These are phyloP conservation scores for Crotophaga sulcirostris DNA, from an alignment of 2,113 vertebrate genomes.

Conservation along the genomic window DNA sequence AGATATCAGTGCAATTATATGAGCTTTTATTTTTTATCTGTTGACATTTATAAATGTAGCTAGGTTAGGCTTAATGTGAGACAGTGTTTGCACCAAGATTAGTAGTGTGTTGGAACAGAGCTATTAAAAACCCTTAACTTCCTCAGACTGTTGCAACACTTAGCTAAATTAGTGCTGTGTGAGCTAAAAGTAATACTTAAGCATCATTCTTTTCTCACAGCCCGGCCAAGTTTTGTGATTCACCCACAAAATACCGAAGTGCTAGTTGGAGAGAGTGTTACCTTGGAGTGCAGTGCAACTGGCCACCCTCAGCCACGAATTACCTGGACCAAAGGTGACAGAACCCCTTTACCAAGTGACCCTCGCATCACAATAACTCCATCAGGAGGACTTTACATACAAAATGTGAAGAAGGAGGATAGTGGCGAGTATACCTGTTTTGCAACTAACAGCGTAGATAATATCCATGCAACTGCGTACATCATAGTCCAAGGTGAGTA, in stretches of 20 bases:
- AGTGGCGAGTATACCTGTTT: conserved; percentile 94
- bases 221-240: conserved; percentile 94
- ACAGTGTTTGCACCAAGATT: background rate
- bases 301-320: conserved; percentile 91
- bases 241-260: conserved; percentile 98
- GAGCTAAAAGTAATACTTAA: background rate
- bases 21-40: background rate
- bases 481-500: conserved; percentile 95
- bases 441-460: conserved; percentile 90
- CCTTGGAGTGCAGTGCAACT: conserved; percentile 93
- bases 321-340: conserved; percentile 91
- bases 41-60: background rate
- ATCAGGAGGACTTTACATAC: conserved; percentile 93
- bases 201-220: conserved; percentile 67
- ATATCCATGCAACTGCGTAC: conserved; percentile 87
- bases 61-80: background rate
- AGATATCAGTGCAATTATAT: background rate
- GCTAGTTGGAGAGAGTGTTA: conserved; percentile 94
- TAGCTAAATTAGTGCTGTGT: background rate
- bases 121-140: background rate
- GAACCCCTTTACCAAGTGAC: conserved; percentile 86
- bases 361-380: conserved; percentile 88
- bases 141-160: background rate
- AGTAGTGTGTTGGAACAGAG: background rate
- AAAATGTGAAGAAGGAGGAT: conserved; percentile 87